Percentiles rank a stretch among this genome's conserved stretches.
Evolutionary conservation across 2,797 vertebrate genomes (phyloP).

Genomic region (Pempheris klunzingeri): DNA sequence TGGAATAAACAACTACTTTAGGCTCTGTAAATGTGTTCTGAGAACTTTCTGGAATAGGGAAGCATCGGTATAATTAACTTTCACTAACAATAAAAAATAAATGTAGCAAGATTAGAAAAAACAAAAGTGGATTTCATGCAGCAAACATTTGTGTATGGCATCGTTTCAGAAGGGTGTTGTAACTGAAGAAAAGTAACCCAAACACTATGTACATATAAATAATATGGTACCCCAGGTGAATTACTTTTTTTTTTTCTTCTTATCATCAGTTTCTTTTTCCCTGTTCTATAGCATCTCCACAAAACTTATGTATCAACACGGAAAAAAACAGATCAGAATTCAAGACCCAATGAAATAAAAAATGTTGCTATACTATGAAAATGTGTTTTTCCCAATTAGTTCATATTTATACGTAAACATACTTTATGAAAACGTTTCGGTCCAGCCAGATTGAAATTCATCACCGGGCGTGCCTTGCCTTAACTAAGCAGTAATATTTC

Average conservation of each 20-base stretch:
- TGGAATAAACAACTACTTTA: neutral
- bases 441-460: neutral
- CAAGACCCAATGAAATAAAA: too few relatives aligned
- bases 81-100: conserved; percentile 25
- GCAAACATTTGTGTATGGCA: conserved; percentile 18
- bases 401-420: too few relatives aligned
- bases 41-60: conserved; percentile 29
- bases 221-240: conserved; percentile 44
- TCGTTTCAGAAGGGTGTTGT: conserved; percentile 71
- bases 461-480: conserved; percentile 24
- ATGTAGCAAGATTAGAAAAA: neutral
- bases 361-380: too few relatives aligned
- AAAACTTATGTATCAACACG: neutral
- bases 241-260: neutral
- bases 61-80: conserved; percentile 56
- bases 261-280: neutral
- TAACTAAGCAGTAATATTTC: neutral
- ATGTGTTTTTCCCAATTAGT: too few relatives aligned
- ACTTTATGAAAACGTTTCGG: neutral
- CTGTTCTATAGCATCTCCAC: neutral
- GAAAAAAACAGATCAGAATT: neutral
- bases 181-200: conserved; percentile 2
- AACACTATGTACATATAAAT: too few relatives aligned
- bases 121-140: conserved; percentile 58
- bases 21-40: neutral